Percentiles rank a stretch among this genome's conserved stretches.
Evolutionary conservation across 2,888 invertebrate species (phyloP).

Genomic region (Pemphredon lugubris): DNA sequence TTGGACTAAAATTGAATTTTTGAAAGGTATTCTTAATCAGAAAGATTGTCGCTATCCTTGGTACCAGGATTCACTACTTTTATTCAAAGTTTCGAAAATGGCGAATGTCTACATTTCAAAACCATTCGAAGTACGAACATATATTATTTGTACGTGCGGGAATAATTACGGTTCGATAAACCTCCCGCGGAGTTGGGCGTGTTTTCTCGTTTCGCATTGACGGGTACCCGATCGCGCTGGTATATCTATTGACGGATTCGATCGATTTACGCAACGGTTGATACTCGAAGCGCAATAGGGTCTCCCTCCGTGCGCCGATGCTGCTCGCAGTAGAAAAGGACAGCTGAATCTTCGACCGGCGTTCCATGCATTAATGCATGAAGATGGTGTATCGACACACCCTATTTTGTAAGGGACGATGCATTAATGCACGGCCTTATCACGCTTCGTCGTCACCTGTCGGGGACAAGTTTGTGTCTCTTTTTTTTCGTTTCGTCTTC

Average conservation of each 20-base stretch:
- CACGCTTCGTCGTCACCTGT: conserved; percentile 42
- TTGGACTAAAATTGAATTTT: too few species aligned
- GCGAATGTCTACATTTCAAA: too few species aligned
- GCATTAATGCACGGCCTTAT: conserved; percentile 38
- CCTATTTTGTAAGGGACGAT: conserved; percentile 42
- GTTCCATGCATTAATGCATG: conserved; percentile 65
- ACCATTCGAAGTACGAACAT: too few species aligned
- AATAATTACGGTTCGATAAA: too few species aligned
- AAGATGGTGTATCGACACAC: conserved; percentile 54
- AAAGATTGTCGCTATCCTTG: too few species aligned
- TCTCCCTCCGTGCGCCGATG: conserved; percentile 7
- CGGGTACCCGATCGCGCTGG: conserved; percentile 44
- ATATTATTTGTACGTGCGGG: background rate
- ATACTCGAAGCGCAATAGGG: conserved; percentile 16
- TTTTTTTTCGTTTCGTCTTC: conserved; percentile 2
- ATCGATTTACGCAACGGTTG: conserved; percentile 48
- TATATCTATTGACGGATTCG: conserved; percentile 42
- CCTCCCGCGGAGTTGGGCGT: too few species aligned
- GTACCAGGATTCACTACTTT: too few species aligned
- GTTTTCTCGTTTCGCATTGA: conserved; percentile 38
- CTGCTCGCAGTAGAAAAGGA: conserved; percentile 27
- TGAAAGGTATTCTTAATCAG: too few species aligned
- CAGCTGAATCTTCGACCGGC: conserved; percentile 33
- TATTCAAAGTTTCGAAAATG: background rate
- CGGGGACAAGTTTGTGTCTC: conserved; percentile 12